These are phyloP conservation scores for Jacana jacana DNA, from an alignment of 2,113 vertebrate genomes.

Conservation along the genomic window DNA sequence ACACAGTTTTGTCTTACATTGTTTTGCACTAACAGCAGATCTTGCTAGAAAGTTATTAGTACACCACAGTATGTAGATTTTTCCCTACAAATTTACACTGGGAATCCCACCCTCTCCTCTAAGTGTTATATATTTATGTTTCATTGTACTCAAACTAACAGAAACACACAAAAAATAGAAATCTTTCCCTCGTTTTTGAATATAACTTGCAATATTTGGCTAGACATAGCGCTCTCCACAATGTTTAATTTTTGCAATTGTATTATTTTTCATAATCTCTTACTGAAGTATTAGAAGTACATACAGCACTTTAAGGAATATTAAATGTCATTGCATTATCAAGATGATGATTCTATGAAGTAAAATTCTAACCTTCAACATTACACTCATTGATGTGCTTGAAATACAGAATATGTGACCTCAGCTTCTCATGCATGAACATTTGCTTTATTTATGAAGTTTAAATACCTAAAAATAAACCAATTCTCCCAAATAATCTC, in stretches of 20 bases:
- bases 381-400: neutral
- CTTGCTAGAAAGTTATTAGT: neutral
- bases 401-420: neutral
- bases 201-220: neutral
- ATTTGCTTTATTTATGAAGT: neutral
- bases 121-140: neutral
- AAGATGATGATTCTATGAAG: neutral
- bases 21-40: neutral
- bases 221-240: neutral
- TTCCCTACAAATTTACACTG: neutral
- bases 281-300: neutral
- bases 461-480: neutral
- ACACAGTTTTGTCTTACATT: neutral
- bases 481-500: neutral
- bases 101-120: neutral
- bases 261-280: neutral
- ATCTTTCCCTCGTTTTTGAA: neutral
- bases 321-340: neutral
- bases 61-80: neutral
- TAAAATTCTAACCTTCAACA: neutral
- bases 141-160: neutral
- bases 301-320: neutral
- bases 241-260: neutral
- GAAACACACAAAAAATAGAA: neutral
- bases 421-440: neutral